Percentiles rank a stretch among this genome's conserved stretches.
Conservation (phyloP, 2,888 invertebrate species). For the Hartigia nigra region DNA sequence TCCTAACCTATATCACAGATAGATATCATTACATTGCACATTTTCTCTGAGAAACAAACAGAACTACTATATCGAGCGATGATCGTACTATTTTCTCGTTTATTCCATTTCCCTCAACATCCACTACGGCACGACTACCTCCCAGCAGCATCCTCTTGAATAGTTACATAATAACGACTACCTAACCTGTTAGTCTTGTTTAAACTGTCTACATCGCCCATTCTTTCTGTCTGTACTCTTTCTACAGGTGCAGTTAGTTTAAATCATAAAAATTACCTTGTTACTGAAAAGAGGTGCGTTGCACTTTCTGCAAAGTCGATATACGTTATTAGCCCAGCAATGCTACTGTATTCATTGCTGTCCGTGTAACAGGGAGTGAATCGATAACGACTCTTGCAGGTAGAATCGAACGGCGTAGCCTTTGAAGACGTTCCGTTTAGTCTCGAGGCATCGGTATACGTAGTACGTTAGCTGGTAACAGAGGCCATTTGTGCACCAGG, state of each 20-base stretch:
- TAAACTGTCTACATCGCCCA: neutral
- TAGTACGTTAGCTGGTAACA: slow-evolving; percentile 22
- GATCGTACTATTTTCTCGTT: neutral
- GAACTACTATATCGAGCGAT: neutral
- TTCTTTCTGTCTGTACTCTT: neutral
- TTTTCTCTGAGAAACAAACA: neutral
- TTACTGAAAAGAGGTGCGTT: neutral
- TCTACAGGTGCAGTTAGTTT: neutral
- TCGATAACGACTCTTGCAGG: neutral
- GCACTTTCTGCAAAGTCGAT: neutral
- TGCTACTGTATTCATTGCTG: slow-evolving; percentile 24
- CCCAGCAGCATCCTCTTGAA: too few relatives aligned
- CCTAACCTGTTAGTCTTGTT: neutral
- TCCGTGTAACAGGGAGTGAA: slow-evolving; percentile 16
- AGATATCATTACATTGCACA: neutral
- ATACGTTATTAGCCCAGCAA: slow-evolving; percentile 22
- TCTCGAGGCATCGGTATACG: slow-evolving; percentile 1
- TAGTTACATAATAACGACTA: too few relatives aligned
- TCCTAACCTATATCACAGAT: neutral
- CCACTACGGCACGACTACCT: neutral
- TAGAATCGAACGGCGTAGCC: neutral
- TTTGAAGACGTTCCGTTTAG: neutral
- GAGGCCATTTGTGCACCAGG: slow-evolving; percentile 37
- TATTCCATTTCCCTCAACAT: neutral
- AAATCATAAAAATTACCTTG: neutral